Conservation (phyloP, 1,140 invertebrate species). For the Eurosta solidaginis region DNA sequence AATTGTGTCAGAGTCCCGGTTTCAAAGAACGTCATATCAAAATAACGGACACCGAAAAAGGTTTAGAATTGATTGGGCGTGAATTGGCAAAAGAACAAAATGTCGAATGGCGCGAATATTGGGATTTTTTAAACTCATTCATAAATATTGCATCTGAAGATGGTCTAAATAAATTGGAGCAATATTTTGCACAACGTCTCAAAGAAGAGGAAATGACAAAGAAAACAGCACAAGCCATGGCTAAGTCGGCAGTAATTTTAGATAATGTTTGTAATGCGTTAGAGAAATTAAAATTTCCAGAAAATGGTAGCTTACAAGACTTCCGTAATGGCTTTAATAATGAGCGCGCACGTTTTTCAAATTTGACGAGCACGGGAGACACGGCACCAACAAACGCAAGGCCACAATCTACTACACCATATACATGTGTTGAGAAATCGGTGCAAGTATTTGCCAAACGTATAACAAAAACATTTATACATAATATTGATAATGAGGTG, state of each 20-base stretch:
- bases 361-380: not conserved
- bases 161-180: slow-evolving; percentile 75
- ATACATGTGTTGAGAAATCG: slow-evolving; percentile 69
- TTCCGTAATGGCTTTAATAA: slow-evolving; percentile 30
- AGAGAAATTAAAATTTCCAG: slow-evolving; percentile 33
- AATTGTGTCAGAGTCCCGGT: slow-evolving; percentile 34
- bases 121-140: slow-evolving; percentile 83
- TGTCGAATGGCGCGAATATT: slow-evolving; percentile 88
- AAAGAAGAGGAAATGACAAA: slow-evolving; percentile 36
- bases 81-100: slow-evolving; percentile 75
- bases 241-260: not conserved
- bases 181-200: slow-evolving; percentile 67
- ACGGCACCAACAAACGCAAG: not conserved
- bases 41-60: slow-evolving; percentile 79
- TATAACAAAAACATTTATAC: slow-evolving; percentile 62
- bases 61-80: slow-evolving; percentile 80
- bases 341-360: not conserved
- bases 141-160: slow-evolving; percentile 73
- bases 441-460: slow-evolving; percentile 71
- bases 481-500: slow-evolving; percentile 54
- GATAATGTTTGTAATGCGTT: slow-evolving; percentile 33
- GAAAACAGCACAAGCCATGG: slow-evolving; percentile 32
- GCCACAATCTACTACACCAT: slow-evolving; percentile 56
- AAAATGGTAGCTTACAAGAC: not conserved
- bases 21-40: slow-evolving; percentile 63